Conservation (phyloP, 2,888 invertebrate species). For the Pseudanteris insignis region DNA sequence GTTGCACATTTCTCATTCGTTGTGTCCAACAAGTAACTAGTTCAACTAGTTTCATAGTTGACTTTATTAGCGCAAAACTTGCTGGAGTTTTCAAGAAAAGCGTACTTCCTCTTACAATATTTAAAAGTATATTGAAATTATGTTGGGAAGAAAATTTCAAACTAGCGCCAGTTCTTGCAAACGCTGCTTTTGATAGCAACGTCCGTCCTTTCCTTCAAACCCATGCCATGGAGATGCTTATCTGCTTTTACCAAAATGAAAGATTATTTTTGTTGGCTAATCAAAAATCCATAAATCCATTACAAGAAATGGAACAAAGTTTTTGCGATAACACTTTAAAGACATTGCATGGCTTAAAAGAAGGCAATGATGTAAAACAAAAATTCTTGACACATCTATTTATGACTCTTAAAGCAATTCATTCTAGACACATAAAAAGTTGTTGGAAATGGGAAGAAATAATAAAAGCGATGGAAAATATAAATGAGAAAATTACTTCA, state of each 20-base stretch:
- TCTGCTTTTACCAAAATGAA: conserved; percentile 73
- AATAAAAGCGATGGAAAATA: conserved; percentile 60
- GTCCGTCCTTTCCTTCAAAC: conserved; percentile 74
- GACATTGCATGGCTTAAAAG: no score
- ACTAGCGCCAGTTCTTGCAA: conserved; percentile 70
- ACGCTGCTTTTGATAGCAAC: conserved; percentile 71
- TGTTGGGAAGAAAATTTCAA: conserved; percentile 75
- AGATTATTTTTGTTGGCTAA: conserved; percentile 67
- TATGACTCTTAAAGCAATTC: conserved; percentile 67
- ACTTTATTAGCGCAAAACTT: conserved; percentile 70
- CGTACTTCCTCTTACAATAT: conserved; percentile 73
- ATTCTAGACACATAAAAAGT: conserved; percentile 55
- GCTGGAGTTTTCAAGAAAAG: conserved; percentile 73
- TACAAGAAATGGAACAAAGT: conserved; percentile 64
- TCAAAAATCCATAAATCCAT: conserved; percentile 61
- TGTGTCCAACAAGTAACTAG: conserved; percentile 69
- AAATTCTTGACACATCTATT: conserved; percentile 71
- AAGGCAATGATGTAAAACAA: conserved; percentile 67
- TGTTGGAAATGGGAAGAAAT: conserved; percentile 65
- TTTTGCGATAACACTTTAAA: no score
- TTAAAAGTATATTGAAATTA: conserved; percentile 73
- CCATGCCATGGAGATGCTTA: conserved; percentile 75
- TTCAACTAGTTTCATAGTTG: conserved; percentile 63
- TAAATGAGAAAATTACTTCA: conserved; percentile 61
- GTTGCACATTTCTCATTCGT: conserved; percentile 73